Base-by-base conservation (phyloP, 2,113 vertebrate species). In the Uropsilus gracilis region DNA sequence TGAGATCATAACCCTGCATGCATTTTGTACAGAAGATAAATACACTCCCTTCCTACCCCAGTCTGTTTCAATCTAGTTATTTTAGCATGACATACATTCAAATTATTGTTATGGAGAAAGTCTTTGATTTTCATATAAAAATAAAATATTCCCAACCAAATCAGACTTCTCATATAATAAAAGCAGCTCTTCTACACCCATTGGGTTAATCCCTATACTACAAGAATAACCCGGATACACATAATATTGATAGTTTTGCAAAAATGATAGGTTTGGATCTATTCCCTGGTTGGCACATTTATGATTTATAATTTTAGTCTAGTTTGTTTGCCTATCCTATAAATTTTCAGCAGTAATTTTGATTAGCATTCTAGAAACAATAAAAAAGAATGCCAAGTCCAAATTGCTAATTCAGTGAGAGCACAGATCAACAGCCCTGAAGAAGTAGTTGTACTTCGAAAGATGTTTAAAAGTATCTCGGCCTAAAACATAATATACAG, bases 341-440 rank as follows among this genome's bases (percentile, higher is more conserved):
- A 96, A 83, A 96, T 84, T 95, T 97, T 94, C 77, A 96, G 73
- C 93, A 94, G 86, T 93, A 83, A 48, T n/a, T 93, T 95, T 85
- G 93, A 86, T 86, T 91, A 76, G 90, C 37, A 89, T 39, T 94
- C 69, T 68, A 78, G 78, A 77, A 97, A 96, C 86, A 96, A 82
- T 92, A 94, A 92, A 89, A 94, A 86, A 83, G 50, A 32, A 82
- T 95, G 75, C 63, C 69, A 80, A 55, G 20, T 94, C 91, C 89
- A 94, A 95, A 97, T 93, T 91, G 89, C 76, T 95, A 96, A 97
- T 87, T 96, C 59, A 92, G 12, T 66, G 82, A 94, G 93, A 96
- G 90, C 30, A 95, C 94, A 97, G 96, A 98, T 97, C 94, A 96
- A 98, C 95, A 97, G 50, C 3, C 76, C 91, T 95, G 89, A 97